phyloP scores from a whole-genome alignment of 2,888 invertebrate species.

The Drosophila paramelanica region DNA sequence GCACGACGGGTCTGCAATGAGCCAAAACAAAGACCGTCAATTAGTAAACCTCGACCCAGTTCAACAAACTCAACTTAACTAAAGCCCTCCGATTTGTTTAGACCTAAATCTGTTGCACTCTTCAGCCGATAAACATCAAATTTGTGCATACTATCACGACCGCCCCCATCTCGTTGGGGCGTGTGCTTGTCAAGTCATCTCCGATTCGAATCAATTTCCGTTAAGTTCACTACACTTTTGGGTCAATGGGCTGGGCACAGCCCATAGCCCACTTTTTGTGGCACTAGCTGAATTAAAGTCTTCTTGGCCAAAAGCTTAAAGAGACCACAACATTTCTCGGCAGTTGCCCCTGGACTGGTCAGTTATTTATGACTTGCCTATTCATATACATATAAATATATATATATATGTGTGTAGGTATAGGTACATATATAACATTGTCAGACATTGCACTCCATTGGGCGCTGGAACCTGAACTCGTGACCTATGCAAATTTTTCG shows the following conservation, averaged over 20 bases:
- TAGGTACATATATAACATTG: slow-evolving; percentile 42
- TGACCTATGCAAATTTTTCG: slow-evolving; percentile 82
- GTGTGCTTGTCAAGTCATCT: slow-evolving; percentile 71
- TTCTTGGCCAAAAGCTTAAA: slow-evolving; percentile 31
- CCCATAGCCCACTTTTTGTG: slow-evolving; percentile 23
- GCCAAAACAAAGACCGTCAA: slow-evolving; percentile 45
- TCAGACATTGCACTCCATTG: slow-evolving; percentile 72
- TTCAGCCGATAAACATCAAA: slow-evolving; percentile 70
- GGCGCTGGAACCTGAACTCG: slow-evolving; percentile 77
- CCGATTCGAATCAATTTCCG: slow-evolving; percentile 78
- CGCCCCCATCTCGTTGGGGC: slow-evolving; percentile 20
- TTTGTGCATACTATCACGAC: slow-evolving; percentile 50
- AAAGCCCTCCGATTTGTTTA: not conserved
- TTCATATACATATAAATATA: slow-evolving; percentile 16
- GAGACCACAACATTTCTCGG: slow-evolving; percentile 12
- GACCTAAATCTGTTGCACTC: slow-evolving; percentile 73
- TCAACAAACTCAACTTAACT: slow-evolving; percentile 37
- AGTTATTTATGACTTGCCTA: slow-evolving; percentile 74
- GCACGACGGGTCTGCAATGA: slow-evolving; percentile 77
- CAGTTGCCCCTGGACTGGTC: slow-evolving; percentile 46
- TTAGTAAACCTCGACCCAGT: slow-evolving; percentile 75
- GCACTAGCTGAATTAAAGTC: slow-evolving; percentile 41
- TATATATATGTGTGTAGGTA: slow-evolving; percentile 12
- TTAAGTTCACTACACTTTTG: slow-evolving; percentile 80
- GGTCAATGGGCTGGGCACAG: slow-evolving; percentile 53